Base-by-base conservation (phyloP, 2,113 vertebrate species). In the Corapipo altera region DNA sequence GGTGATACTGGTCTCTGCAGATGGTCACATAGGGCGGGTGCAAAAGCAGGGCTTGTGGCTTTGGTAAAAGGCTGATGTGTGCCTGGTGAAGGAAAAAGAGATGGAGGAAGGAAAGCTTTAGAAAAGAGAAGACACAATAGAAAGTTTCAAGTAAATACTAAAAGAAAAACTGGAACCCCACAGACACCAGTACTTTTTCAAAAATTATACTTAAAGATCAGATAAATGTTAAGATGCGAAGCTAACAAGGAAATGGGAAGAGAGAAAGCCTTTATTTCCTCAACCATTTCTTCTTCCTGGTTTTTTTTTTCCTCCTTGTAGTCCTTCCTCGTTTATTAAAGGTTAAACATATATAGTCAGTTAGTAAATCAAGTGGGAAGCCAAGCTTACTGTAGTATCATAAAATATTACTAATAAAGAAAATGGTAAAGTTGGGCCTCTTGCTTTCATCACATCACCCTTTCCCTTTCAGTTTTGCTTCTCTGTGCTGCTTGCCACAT, bases 381-480 rank as follows among this genome's bases (percentile, higher is more conserved):
- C 58, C 51, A 83, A 48, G 57, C 18, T 77, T 58, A 33, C 22
- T 70, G 24, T 52, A 57, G 15, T 58, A 22, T 72, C 27, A 10
- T 30, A 39, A 89, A 86, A 39, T 21, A 39, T 26, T 91, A 30
- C 28, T 76, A 43, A 48, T 39, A 80, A 51, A 58, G 51, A 64
- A 55, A 28, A 43, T 44, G 33, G 20, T 69, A 23, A 73, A 24
- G 27, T 62, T 69, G 15, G 20, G 52, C 43, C 39, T 64, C 24
- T 44, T 73, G 15, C n/a, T 75, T 77, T 70, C 2, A 1, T 87
- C 49, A 8, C 30, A 16, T 80, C 13, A 24, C 57, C 23, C 39
- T 69, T 85, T 92, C 75, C 32, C 78, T 91, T 95, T 95, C 76
- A 58, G 86, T 96, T 97, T 91, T 94, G n/a, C 59, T 78, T 85